These are phyloP conservation scores for Ameiurus melas DNA, from an alignment of 2,113 vertebrate species.

Conservation along the genomic window DNA sequence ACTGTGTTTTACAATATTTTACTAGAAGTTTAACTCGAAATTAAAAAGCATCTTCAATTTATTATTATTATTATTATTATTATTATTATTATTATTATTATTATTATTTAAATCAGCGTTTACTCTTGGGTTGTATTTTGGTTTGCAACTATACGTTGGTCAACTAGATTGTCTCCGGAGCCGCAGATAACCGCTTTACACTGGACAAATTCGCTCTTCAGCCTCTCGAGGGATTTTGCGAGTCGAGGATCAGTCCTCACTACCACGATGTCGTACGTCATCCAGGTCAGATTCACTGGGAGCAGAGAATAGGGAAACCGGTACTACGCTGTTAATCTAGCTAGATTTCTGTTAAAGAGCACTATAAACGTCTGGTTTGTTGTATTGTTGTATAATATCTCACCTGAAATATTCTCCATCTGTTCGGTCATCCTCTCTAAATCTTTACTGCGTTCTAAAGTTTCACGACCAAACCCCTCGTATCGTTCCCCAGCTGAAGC, in stretches of 20 bases:
- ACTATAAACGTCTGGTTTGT: not conserved
- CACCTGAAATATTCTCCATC: slow-evolving; percentile 67
- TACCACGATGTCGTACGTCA: slow-evolving; percentile 80
- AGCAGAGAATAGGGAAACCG: slow-evolving; percentile 8
- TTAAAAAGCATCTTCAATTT: not conserved
- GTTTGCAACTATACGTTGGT: not conserved
- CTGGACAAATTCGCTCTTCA: slow-evolving; percentile 70
- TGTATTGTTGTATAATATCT: not conserved
- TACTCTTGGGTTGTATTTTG: slow-evolving; percentile 9
- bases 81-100: too few relatives aligned
- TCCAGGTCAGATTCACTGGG: slow-evolving; percentile 80
- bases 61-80: too few relatives aligned
- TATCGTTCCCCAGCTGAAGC: not conserved
- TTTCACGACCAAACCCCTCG: slow-evolving; percentile 34
- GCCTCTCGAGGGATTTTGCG: slow-evolving; percentile 60
- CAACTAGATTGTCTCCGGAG: not conserved
- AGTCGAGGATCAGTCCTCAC: slow-evolving; percentile 75
- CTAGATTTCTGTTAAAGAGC: not conserved
- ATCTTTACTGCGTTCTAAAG: slow-evolving; percentile 57
- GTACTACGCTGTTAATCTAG: not conserved
- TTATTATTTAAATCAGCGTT: not conserved
- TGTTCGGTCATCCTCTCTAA: slow-evolving; percentile 67
- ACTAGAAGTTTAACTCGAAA: not conserved
- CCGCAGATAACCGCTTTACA: slow-evolving; percentile 75
- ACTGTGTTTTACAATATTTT: not conserved